These are phyloP conservation scores for Malurus splendens DNA, from an alignment of 2,797 vertebrate species.

Conservation along the genomic window DNA sequence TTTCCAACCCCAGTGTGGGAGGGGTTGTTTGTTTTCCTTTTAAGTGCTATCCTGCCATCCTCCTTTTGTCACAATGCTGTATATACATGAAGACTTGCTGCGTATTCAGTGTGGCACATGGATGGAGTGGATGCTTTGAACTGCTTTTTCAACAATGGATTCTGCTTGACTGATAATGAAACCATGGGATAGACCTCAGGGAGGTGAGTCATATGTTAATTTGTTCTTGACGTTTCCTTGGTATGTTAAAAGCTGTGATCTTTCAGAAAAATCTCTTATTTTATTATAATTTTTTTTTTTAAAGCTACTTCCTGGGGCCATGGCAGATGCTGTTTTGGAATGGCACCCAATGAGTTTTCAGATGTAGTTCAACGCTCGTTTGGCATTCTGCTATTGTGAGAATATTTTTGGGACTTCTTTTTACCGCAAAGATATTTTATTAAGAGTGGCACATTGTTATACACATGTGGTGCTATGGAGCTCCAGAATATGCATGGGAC, in stretches of 20 bases:
- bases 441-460: conserved; percentile 54
- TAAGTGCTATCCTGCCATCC: not conserved
- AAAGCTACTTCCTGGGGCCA: conserved; percentile 18
- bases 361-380: conserved; percentile 22
- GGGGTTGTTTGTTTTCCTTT: conserved; percentile 11
- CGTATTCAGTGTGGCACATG: not conserved
- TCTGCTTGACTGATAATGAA: conserved; percentile 42
- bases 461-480: conserved; percentile 38
- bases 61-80: not conserved
- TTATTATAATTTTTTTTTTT: not conserved
- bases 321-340: conserved; percentile 37
- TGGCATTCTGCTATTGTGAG: conserved; percentile 40
- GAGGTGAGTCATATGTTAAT: conserved; percentile 55
- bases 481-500: conserved; percentile 41
- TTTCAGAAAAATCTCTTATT: not conserved
- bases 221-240: conserved; percentile 24
- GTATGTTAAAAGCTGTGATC: conserved; percentile 39
- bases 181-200: conserved; percentile 31
- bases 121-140: conserved; percentile 6
- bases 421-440: conserved; percentile 40
- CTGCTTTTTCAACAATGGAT: conserved; percentile 19
- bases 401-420: conserved; percentile 38
- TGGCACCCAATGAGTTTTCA: conserved; percentile 11
- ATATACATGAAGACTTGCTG: not conserved
- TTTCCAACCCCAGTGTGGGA: not conserved